Evolutionary conservation across 2,888 invertebrate genomes (phyloP).

Genomic region (Drosophila pegasa): DNA sequence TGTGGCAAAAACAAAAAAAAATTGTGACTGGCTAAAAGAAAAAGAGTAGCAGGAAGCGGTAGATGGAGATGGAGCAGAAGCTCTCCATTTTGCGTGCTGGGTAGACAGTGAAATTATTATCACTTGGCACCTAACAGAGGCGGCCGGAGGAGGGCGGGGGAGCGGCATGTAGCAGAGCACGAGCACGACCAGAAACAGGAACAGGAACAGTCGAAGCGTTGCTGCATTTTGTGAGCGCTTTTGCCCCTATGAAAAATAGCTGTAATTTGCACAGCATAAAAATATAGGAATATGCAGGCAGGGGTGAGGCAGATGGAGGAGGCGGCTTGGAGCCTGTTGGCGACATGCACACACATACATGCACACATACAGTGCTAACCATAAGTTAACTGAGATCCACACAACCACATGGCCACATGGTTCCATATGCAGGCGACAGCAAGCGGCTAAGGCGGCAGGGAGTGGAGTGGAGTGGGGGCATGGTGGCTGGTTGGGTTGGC

Average conservation of each 20-base stretch:
- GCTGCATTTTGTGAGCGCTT: slow-evolving; percentile 68
- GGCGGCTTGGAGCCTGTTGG: slow-evolving; percentile 11
- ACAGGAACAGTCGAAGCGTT: slow-evolving; percentile 53
- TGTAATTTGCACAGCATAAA: slow-evolving; percentile 81
- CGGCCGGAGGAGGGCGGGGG: slow-evolving; percentile 22
- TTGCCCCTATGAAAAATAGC: slow-evolving; percentile 78
- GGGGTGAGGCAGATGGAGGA: background rate
- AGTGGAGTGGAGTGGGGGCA: background rate
- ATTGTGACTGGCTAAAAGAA: slow-evolving; percentile 19
- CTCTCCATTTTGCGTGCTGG: slow-evolving; percentile 20
- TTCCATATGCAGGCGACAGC: slow-evolving; percentile 70
- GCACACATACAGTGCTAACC: slow-evolving; percentile 60
- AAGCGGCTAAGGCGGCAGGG: slow-evolving; percentile 23
- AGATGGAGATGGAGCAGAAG: background rate
- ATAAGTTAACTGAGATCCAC: slow-evolving; percentile 80
- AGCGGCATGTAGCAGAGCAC: slow-evolving; percentile 1
- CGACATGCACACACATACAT: slow-evolving; percentile 22
- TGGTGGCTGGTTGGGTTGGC: slow-evolving; percentile 1
- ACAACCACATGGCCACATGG: slow-evolving; percentile 69
- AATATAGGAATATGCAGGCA: slow-evolving; percentile 66
- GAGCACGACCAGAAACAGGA: slow-evolving; percentile 7
- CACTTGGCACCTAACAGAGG: slow-evolving; percentile 72
- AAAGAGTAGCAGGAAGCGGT: background rate
- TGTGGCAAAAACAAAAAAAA: slow-evolving; percentile 54
- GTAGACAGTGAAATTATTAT: slow-evolving; percentile 72